Evolutionary conservation across 1,140 invertebrate species (phyloP).

Genomic region (Solenopsis invicta): DNA sequence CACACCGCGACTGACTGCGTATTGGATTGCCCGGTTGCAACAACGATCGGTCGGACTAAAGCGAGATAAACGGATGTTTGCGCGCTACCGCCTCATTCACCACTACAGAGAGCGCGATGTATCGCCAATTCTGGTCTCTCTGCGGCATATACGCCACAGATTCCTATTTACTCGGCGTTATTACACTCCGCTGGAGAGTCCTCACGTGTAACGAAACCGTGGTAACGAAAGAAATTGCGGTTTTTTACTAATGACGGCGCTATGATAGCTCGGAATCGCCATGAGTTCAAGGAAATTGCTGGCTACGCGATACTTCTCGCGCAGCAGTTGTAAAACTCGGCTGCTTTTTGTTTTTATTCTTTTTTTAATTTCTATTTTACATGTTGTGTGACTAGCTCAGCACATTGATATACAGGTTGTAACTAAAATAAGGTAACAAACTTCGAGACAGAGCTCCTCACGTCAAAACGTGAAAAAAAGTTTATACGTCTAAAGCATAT

Average conservation of each 20-base stretch:
- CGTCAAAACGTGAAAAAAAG: too few species aligned
- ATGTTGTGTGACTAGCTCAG: neutral
- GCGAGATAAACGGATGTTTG: conserved; percentile 23
- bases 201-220: neutral
- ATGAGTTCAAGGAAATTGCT: neutral
- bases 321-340: neutral
- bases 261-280: neutral
- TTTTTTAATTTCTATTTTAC: conserved; percentile 9
- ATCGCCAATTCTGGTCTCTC: neutral
- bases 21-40: neutral
- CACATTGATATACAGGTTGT: neutral
- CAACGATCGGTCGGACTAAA: neutral
- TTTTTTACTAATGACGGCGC: conserved; percentile 39
- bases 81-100: neutral
- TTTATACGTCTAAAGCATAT: too few species aligned
- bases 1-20: neutral
- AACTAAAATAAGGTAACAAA: too few species aligned
- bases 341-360: neutral
- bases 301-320: neutral
- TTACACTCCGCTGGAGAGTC: neutral
- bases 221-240: conserved; percentile 20
- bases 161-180: conserved; percentile 38
- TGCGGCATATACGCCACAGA: neutral
- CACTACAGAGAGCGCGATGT: neutral
- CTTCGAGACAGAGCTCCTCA: too few species aligned